phyloP scores from a whole-genome alignment of 2,797 vertebrate genomes.

The Nannoperca australis region DNA sequence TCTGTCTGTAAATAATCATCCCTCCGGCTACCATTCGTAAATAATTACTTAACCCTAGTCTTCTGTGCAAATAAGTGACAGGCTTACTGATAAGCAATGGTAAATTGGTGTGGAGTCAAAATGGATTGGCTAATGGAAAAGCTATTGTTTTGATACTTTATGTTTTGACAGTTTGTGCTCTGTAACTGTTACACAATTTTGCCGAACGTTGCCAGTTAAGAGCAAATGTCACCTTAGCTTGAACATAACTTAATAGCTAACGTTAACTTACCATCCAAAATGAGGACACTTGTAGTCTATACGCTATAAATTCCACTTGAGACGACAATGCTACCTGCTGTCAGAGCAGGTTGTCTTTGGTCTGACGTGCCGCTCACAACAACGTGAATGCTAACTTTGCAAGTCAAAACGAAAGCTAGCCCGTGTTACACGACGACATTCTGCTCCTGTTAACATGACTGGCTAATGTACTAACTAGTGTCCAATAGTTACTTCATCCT shows the following conservation, averaged over 20 bases:
- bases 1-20: constrained; percentile 13
- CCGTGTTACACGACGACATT: background rate
- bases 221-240: background rate
- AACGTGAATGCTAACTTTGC: constrained; percentile 35
- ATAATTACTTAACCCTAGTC: constrained; percentile 2
- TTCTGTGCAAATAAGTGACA: constrained; percentile 10
- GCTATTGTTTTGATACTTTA: background rate
- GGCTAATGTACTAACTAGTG: background rate
- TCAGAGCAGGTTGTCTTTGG: background rate
- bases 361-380: background rate
- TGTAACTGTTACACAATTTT: background rate
- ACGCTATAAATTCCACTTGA: background rate
- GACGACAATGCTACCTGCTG: background rate
- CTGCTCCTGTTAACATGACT: background rate
- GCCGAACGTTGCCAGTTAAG: background rate
- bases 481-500: rapidly evolving
- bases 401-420: background rate
- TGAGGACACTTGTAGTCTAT: background rate
- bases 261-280: background rate
- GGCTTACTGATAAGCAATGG: background rate
- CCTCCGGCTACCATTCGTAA: background rate
- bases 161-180: background rate
- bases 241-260: no score
- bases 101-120: background rate
- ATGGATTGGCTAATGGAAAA: background rate